Evolutionary conservation across 2,888 invertebrate genomes (phyloP).

Genomic region (Drosophila niveifrons): DNA sequence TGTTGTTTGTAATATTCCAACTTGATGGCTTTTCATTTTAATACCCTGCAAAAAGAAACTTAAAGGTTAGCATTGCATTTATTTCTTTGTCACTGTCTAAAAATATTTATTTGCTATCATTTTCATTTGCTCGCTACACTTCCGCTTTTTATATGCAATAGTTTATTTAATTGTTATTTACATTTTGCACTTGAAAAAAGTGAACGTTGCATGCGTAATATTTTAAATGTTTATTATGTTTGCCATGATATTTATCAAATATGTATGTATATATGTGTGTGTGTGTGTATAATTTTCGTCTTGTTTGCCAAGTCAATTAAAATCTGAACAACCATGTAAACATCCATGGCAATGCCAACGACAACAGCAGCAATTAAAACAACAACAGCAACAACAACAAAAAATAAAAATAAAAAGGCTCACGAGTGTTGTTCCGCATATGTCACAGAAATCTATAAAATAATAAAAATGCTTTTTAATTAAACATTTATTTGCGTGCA

Average conservation of each 20-base stretch:
- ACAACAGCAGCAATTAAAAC: constrained; percentile 23
- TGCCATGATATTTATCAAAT: constrained; percentile 32
- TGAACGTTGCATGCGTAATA: constrained; percentile 3
- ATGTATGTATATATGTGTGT: constrained; percentile 14
- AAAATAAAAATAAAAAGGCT: too few species aligned
- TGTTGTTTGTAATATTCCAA: constrained; percentile 37
- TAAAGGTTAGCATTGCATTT: background rate
- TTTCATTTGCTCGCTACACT: background rate
- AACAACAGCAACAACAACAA: constrained; percentile 7
- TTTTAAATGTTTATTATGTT: constrained; percentile 17
- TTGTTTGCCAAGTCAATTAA: constrained; percentile 74
- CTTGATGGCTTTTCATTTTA: constrained; percentile 10
- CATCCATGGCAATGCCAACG: constrained; percentile 42
- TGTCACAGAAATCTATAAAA: constrained; percentile 33
- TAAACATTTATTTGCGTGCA: constrained; percentile 72
- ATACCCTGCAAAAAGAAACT: background rate
- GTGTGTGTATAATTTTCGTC: constrained; percentile 17
- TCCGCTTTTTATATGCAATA: background rate
- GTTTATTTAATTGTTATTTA: constrained; percentile 2
- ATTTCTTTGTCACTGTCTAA: background rate
- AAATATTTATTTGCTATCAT: background rate
- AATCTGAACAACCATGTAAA: constrained; percentile 72
- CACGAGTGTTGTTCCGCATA: constrained; percentile 24
- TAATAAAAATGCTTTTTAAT: constrained; percentile 57
- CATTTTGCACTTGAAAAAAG: constrained; percentile 2